Conservation (phyloP, 2,888 invertebrate genomes). For the Odontocerum albicorne region DNA sequence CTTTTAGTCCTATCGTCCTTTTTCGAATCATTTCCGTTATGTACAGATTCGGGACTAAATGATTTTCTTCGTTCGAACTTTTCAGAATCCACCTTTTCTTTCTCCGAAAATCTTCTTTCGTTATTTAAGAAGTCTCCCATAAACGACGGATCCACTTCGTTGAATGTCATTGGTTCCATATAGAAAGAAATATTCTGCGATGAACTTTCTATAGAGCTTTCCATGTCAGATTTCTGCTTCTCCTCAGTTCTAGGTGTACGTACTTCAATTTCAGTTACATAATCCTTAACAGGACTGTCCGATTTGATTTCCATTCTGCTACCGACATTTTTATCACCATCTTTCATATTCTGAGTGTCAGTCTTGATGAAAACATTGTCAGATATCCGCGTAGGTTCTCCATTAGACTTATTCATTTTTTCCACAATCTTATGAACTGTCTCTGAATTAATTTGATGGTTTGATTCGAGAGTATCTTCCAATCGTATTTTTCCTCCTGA, state of each 20-base stretch:
- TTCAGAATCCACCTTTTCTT: conserved; percentile 46
- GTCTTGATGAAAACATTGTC: conserved; percentile 11
- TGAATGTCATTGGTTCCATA: conserved; percentile 3
- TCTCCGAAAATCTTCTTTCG: conserved; percentile 52
- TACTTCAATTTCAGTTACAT: conserved; percentile 76
- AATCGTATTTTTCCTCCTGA: conserved; percentile 43
- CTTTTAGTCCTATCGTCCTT: conserved; percentile 39
- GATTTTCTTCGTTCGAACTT: conserved; percentile 29
- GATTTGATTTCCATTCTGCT: conserved; percentile 16
- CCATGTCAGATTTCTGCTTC: conserved; percentile 35
- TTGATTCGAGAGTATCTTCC: conserved; percentile 4
- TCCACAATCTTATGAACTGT: conserved; percentile 12
- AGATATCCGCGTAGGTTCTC: conserved; percentile 4
- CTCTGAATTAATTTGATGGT: conserved; percentile 6
- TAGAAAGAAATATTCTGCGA: conserved; percentile 8
- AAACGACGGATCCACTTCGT: conserved; percentile 52
- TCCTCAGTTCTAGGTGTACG: conserved; percentile 55
- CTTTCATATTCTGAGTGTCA: conserved; percentile 38
- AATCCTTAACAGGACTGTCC: conserved; percentile 52
- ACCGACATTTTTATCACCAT: not conserved
- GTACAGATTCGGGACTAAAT: conserved; percentile 40
- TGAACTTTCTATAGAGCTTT: conserved; percentile 2
- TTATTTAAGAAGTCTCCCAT: conserved; percentile 55
- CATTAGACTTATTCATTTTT: conserved; percentile 20
- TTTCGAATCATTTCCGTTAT: conserved; percentile 47